phyloP scores from a whole-genome alignment of 1,140 invertebrate species.

The Sinella curviseta region DNA sequence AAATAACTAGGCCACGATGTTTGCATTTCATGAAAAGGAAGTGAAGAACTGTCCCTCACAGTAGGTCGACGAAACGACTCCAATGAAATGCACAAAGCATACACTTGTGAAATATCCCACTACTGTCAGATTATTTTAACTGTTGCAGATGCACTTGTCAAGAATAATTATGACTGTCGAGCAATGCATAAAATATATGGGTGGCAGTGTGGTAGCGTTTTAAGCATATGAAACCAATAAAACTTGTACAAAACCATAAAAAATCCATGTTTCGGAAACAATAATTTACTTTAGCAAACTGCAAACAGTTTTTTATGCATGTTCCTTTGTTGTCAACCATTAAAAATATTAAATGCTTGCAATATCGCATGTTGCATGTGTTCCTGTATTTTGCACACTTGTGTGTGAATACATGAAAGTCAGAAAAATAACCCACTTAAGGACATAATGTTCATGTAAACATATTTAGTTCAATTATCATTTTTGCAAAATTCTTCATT shows the following conservation, averaged over 20 bases:
- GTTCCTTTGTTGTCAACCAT: background rate
- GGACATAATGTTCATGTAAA: background rate
- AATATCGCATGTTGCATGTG: background rate
- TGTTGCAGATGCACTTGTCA: background rate
- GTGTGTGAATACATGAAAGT: too few species aligned
- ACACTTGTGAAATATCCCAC: background rate
- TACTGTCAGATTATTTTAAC: background rate
- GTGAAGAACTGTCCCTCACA: background rate
- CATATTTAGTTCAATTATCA: background rate
- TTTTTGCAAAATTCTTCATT: background rate
- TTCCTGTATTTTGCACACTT: background rate
- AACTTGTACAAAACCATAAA: background rate
- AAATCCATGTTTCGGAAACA: background rate
- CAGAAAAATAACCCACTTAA: background rate
- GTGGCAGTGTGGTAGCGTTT: background rate
- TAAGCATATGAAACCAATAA: background rate
- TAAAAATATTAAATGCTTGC: background rate
- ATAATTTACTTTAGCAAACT: background rate
- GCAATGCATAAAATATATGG: background rate
- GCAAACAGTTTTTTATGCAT: too few species aligned
- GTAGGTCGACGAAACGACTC: background rate
- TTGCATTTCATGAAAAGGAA: background rate
- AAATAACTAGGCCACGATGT: background rate
- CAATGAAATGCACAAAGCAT: background rate
- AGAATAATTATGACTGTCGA: background rate